phyloP scores from a whole-genome alignment of 2,797 vertebrate species.

The Arrhamphus sclerolepis region DNA sequence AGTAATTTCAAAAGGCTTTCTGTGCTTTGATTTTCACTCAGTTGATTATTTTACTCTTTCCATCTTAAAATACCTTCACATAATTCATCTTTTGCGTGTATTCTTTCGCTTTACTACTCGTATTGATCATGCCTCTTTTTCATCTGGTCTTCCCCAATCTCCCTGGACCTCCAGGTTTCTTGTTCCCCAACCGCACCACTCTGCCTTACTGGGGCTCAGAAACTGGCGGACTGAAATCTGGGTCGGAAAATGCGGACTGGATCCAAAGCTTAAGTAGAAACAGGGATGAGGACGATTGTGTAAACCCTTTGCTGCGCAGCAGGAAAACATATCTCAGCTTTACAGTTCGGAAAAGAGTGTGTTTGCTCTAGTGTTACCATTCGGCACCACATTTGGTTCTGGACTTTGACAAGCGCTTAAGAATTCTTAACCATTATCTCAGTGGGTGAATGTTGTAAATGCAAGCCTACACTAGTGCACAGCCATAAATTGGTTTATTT shows the following conservation, averaged over 20 bases:
- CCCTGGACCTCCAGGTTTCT: constrained; percentile 77
- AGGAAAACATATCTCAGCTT: constrained; percentile 66
- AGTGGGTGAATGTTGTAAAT: not conserved
- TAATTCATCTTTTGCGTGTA: constrained; percentile 16
- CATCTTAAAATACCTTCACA: constrained; percentile 1
- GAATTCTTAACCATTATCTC: constrained; percentile 4
- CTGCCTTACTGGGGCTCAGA: constrained; percentile 58
- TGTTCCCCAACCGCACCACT: constrained; percentile 70
- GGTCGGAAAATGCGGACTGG: constrained; percentile 74
- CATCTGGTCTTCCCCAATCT: constrained; percentile 45
- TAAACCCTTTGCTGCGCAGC: constrained; percentile 62
- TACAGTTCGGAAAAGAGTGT: constrained; percentile 22
- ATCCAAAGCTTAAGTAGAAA: constrained; percentile 81
- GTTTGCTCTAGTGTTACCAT: constrained; percentile 24
- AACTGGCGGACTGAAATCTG: constrained; percentile 74
- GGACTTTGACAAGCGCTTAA: not conserved
- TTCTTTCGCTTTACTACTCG: not conserved
- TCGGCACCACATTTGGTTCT: not conserved
- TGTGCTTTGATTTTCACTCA: constrained; percentile 67
- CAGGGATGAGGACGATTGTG: constrained; percentile 76
- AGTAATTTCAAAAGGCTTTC: constrained; percentile 71
- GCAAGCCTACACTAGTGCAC: constrained; percentile 19
- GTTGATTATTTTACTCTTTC: constrained; percentile 6
- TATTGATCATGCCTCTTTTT: constrained; percentile 16
- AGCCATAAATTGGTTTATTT: constrained; percentile 42